Conservation (phyloP, 2,888 invertebrate species). For the Papilio demoleus region DNA sequence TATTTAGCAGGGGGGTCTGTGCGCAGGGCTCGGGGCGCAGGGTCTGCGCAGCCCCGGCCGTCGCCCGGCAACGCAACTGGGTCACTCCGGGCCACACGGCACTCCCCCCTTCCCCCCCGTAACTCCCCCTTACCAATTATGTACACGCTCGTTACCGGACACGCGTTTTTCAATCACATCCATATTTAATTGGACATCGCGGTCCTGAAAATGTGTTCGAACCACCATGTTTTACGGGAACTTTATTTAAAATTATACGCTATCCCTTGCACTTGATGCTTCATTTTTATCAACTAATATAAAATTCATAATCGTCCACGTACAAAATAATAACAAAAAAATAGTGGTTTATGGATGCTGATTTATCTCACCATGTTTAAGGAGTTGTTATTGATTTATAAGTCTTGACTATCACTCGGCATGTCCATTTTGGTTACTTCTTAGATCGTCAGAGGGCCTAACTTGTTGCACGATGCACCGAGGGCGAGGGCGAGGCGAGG, state of each 20-base stretch:
- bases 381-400: neutral
- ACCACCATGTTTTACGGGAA: constrained; percentile 74
- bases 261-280: constrained; percentile 1
- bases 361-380: too few relatives aligned
- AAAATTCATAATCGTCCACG: neutral
- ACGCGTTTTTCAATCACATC: constrained; percentile 84
- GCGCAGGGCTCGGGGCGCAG: constrained; percentile 51
- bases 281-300: constrained; percentile 1
- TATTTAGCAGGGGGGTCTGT: constrained; percentile 68
- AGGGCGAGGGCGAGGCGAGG: constrained; percentile 60
- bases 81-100: constrained; percentile 74
- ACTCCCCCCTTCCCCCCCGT: constrained; percentile 58
- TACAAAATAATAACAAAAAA: too few relatives aligned
- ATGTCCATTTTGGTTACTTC: constrained; percentile 64
- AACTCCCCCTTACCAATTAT: constrained; percentile 81
- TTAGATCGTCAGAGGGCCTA: constrained; percentile 75
- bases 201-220: constrained; percentile 79
- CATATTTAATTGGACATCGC: constrained; percentile 84
- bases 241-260: constrained; percentile 51
- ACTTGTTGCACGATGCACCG: constrained; percentile 83
- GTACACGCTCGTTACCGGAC: constrained; percentile 84
- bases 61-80: constrained; percentile 82
- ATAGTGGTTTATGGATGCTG: too few relatives aligned
- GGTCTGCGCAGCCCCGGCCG: constrained; percentile 66
- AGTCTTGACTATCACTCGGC: constrained; percentile 48